Base-by-base conservation (phyloP, 1,140 invertebrate species). In the Pachyrhynchus sulphureomaculatus region DNA sequence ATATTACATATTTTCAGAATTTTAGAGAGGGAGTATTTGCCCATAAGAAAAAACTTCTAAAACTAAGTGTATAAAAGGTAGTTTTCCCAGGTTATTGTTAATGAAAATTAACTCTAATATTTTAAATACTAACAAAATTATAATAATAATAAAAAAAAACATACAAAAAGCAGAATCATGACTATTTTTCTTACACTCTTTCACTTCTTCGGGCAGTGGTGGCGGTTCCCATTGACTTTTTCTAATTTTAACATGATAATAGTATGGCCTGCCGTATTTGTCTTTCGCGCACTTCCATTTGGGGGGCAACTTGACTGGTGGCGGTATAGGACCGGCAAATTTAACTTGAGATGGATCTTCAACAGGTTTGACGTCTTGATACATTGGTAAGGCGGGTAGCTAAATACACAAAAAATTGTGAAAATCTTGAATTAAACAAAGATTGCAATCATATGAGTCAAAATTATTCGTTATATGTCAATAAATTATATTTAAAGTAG, bases 141-240 rank as follows among this genome's bases (percentile, higher is more conserved):
- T n/a, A n/a, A n/a, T n/a, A n/a, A n/a, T n/a, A n/a, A n/a, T n/a
- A n/a, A n/a, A n/a, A n/a, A n/a, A n/a, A n/a, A n/a, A n/a, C n/a
- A n/a, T n/a, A n/a, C n/a, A n/a, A n/a, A n/a, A n/a, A n/a, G n/a
- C n/a, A n/a, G n/a, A n/a, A n/a, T n/a, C n/a, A n/a, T n/a, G n/a
- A n/a, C n/a, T n/a, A n/a, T n/a, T n/a, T n/a, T n/a, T n/a, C 47
- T 60, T 73, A 82, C 79, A 76, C 79, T 81, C 68, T 37, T 65
- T 67, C 2, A 37, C 26, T 0, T 47, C 41, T 53, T 71, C 68
- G 6, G 49, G 39, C 6, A 70, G 56, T 36, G 81, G 80, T 0
- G 94, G 94, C 21, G 91, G 90, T 56, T 89, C 80, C 95, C 95
- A 98, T 73, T 96, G 93, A 1, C 92, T 86, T 68, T 90, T 81